Evolutionary conservation across 2,888 invertebrate species (phyloP).

Genomic region (Brachyopa scutellaris): DNA sequence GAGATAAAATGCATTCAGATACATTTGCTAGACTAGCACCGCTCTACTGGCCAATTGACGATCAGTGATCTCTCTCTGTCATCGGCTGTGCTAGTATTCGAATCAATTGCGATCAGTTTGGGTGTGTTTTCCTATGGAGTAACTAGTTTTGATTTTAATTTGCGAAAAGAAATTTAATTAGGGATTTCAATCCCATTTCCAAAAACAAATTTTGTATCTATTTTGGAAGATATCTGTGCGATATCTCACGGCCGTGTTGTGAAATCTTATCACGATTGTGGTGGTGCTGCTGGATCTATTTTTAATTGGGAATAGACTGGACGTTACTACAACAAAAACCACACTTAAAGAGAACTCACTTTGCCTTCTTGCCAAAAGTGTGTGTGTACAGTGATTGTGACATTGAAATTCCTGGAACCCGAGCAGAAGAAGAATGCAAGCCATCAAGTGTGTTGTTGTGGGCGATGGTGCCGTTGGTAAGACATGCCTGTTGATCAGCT

Average conservation of each 20-base stretch:
- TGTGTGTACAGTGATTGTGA: slow-evolving; percentile 13
- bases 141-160: slow-evolving; percentile 24
- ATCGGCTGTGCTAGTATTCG: slow-evolving; percentile 47
- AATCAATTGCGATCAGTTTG: slow-evolving; percentile 65
- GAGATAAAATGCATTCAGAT: not conserved
- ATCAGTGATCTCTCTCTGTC: slow-evolving; percentile 33
- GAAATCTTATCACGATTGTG: slow-evolving; percentile 48
- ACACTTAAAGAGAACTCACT: not conserved
- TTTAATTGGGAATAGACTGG: slow-evolving; percentile 36
- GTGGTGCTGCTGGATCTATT: slow-evolving; percentile 39
- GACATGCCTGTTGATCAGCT: slow-evolving; percentile 80
- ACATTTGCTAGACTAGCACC: slow-evolving; percentile 14
- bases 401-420: slow-evolving; percentile 63
- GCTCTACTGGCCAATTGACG: not conserved
- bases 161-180: slow-evolving; percentile 31
- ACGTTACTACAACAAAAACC: slow-evolving; percentile 1
- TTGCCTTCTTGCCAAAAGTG: slow-evolving; percentile 64
- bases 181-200: slow-evolving; percentile 14
- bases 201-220: slow-evolving; percentile 8
- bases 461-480: slow-evolving; percentile 81
- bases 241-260: slow-evolving; percentile 25
- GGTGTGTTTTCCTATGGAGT: slow-evolving; percentile 64
- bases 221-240: slow-evolving; percentile 2
- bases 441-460: slow-evolving; percentile 81
- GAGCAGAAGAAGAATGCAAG: slow-evolving; percentile 76